Evolutionary conservation across 1,140 invertebrate genomes (phyloP).

Genomic region (Dendroctonus ponderosae): DNA sequence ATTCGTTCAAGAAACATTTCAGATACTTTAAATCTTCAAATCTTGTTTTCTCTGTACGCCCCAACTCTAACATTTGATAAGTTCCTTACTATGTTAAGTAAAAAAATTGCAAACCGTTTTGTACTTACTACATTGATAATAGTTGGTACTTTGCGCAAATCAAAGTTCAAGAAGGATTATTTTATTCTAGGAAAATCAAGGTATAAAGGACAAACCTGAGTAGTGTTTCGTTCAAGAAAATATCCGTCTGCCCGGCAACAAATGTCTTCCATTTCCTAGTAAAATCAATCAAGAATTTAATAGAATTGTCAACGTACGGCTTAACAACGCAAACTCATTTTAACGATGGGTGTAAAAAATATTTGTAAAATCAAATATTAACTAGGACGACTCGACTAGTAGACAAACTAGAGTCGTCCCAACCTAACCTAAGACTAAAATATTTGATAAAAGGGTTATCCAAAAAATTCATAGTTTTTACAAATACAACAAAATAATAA

Average conservation of each 20-base stretch:
- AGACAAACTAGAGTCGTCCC: not conserved
- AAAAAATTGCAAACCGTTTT: no score
- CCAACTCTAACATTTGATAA: no score
- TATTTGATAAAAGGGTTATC: constrained; percentile 25
- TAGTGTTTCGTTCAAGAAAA: constrained; percentile 48
- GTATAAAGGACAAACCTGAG: constrained; percentile 47
- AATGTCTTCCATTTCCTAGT: constrained; percentile 49
- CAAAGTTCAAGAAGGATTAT: no score
- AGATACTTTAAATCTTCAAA: no score
- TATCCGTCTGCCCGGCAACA: constrained; percentile 42
- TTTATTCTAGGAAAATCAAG: no score
- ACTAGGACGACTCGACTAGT: not conserved
- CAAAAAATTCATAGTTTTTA: constrained; percentile 12
- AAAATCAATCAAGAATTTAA: constrained; percentile 11
- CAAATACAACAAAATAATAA: constrained; percentile 5
- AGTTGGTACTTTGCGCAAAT: no score
- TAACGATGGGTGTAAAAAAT: not conserved
- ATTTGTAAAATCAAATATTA: not conserved
- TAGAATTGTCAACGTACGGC: no score
- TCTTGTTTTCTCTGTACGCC: no score
- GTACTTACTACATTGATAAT: no score
- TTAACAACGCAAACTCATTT: not conserved
- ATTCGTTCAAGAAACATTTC: no score
- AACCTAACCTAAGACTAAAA: not conserved
- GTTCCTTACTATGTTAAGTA: no score